These are phyloP conservation scores for Anser cygnoides DNA, from an alignment of 2,113 vertebrate genomes.

Conservation along the genomic window DNA sequence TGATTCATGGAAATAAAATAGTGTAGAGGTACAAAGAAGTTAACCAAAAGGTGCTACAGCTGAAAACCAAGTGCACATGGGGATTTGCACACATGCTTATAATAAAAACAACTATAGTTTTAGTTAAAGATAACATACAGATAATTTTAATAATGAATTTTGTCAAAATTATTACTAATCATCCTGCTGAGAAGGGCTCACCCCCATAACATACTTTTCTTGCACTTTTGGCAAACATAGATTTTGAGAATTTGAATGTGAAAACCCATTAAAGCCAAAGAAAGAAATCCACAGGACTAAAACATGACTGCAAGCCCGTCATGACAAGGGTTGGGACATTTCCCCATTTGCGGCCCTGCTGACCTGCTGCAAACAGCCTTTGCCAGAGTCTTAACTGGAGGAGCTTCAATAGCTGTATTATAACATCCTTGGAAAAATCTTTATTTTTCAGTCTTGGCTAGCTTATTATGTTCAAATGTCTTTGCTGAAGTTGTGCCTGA, in stretches of 20 bases:
- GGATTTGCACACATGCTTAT: not conserved
- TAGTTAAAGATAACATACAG: not conserved
- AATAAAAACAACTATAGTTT: not conserved
- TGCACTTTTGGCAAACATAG: accelerated
- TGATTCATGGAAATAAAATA: not conserved
- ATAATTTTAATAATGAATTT: not conserved
- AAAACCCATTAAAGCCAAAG: not conserved
- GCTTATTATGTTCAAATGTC: not conserved
- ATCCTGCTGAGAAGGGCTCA: not conserved
- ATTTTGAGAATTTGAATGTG: not conserved
- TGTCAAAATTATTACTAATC: not conserved
- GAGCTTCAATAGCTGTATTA: not conserved
- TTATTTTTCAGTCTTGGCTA: not conserved
- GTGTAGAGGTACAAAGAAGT: not conserved
- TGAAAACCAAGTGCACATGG: not conserved
- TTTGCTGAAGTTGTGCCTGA: not conserved
- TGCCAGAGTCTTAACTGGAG: not conserved
- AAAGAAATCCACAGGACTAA: not conserved
- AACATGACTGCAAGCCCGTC: too few species aligned
- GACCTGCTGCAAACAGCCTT: not conserved
- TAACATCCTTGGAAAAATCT: not conserved
- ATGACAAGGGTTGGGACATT: not conserved
- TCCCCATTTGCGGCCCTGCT: accelerated
- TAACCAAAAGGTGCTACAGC: not conserved
- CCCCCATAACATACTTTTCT: not conserved